Base-by-base conservation (phyloP, 2,113 vertebrate species). In the Stercorarius parasiticus region DNA sequence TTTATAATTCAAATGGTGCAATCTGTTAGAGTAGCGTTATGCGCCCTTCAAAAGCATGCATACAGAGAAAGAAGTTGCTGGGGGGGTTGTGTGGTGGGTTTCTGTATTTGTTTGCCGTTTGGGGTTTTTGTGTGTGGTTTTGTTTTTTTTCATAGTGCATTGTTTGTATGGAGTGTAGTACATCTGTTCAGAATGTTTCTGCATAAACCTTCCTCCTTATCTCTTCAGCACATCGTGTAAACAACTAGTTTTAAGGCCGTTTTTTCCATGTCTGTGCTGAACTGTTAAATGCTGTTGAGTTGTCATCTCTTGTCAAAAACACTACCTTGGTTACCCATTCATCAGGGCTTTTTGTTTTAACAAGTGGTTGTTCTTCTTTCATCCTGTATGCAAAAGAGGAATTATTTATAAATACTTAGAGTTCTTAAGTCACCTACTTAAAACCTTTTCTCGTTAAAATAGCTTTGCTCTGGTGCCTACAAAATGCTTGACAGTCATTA, bases 371-470 rank as follows among this genome's bases (percentile, higher is more conserved):
- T 62, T 88, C 40, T 86, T 56, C 87, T 93, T 92, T 95, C 83
- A 82, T 92, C 83, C 83, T 76, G 36, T 86, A 89, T 95, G 95
- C 83, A 88, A 91, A 93, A 86, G 83, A 92, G 30, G 73, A 93
- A 52, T 93, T 93, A 85, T 72, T 94, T 86, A 72, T 66, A 96
- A 89, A 95, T 94, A 94, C 93, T 90, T 97, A 70, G 66, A 86
- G 62, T 84, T 95, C 89, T 95, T 87, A 89, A 95, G 89, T 95
- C 93, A 95, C 89, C 83, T 92, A 65, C 73, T 93, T 95, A 73
- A 79, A 94, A 82, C 82, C 82, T 90, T 94, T 96, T 77, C 93
- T 94, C 14, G 1, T 95, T 94, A 97, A 97, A 97, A 89, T 85
- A 1, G 1, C 84, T 89, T 95, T 93, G 89, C 96, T 95, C 86